Evolutionary conservation across 2,113 vertebrate genomes (phyloP).

Genomic region (Prionailurus viverrinus): DNA sequence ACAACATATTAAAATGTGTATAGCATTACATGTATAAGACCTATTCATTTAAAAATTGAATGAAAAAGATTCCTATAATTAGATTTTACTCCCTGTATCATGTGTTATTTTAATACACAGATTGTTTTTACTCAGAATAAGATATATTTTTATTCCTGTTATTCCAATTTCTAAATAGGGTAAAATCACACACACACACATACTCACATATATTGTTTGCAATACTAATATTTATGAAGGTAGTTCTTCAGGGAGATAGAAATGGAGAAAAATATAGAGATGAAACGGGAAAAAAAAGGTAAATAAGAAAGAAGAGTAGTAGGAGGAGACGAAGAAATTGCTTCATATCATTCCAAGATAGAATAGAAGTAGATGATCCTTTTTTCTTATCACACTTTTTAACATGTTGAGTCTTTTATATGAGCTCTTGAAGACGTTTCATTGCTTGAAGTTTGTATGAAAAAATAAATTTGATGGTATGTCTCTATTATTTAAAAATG

Average conservation of each 20-base stretch:
- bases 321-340: background rate
- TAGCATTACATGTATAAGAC: background rate
- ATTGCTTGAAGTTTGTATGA: constrained; percentile 49
- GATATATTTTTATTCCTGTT: background rate
- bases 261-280: background rate
- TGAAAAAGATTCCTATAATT: background rate
- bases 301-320: background rate
- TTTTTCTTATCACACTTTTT: background rate
- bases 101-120: background rate
- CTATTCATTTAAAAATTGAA: constrained; percentile 37
- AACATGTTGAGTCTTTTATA: background rate
- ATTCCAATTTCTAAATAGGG: background rate
- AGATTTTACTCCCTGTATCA: background rate
- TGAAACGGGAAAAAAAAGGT: background rate
- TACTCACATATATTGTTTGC: background rate
- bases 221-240: background rate
- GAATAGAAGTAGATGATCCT: background rate
- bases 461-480: background rate
- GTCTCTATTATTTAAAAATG: background rate
- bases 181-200: background rate
- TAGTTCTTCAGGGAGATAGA: background rate
- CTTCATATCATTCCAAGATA: background rate
- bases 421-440: background rate
- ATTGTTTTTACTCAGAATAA: background rate
- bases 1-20: background rate